These are phyloP conservation scores for Eristalis intricaria DNA, from an alignment of 2,888 invertebrate genomes.

Conservation along the genomic window DNA sequence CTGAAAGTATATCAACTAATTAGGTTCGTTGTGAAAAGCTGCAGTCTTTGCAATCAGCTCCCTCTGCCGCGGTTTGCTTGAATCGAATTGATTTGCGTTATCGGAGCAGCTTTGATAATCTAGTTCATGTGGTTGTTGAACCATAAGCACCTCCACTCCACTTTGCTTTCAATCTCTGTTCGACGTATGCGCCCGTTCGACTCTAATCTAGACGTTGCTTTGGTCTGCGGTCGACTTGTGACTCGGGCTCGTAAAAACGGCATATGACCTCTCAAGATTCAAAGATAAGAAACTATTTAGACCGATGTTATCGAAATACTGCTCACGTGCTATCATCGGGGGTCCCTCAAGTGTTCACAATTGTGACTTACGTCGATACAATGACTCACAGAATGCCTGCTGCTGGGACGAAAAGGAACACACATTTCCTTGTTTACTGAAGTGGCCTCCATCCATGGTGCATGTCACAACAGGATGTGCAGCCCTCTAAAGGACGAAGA, in stretches of 20 bases:
- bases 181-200: neutral
- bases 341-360: neutral
- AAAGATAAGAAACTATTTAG: neutral
- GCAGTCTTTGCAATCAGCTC: neutral
- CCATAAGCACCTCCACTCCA: too few relatives aligned
- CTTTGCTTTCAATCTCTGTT: neutral
- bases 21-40: neutral
- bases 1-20: slow-evolving; percentile 29
- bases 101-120: neutral
- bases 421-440: neutral
- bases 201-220: neutral
- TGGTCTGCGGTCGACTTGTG: neutral
- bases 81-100: neutral
- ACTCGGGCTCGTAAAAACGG: neutral
- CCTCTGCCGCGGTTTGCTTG: neutral
- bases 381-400: neutral
- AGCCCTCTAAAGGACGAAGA: too few relatives aligned
- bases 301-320: neutral
- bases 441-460: neutral
- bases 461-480: neutral
- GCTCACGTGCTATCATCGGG: neutral
- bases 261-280: slow-evolving; percentile 4
- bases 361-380: neutral
- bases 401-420: neutral
- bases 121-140: too few relatives aligned